A percentile compares a stretch with the other conserved stretches of the same genome.
These are phyloP conservation scores for Bujurquina vittata DNA, from an alignment of 2,113 vertebrate genomes.

Conservation along the genomic window DNA sequence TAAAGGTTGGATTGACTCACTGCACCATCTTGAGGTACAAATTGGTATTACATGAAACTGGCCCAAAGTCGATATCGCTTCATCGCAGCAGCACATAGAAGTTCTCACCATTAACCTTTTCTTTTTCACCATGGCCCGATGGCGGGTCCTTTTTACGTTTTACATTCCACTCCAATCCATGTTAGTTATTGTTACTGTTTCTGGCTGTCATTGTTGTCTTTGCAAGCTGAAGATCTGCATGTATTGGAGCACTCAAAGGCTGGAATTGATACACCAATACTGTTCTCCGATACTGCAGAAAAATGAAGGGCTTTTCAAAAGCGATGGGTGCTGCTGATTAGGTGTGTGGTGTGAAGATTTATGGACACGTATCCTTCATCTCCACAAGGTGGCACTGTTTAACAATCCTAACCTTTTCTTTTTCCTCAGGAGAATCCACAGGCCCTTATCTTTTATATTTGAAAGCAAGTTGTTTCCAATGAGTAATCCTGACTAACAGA, in stretches of 20 bases:
- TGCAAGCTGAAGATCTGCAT: neutral
- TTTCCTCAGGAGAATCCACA: neutral
- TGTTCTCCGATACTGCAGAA: neutral
- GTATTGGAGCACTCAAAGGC: neutral
- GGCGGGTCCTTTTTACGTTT: too few relatives aligned
- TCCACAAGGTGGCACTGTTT: conserved; percentile 20
- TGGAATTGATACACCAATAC: neutral
- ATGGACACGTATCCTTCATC: neutral
- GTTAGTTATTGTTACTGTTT: too few relatives aligned
- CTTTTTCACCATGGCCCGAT: too few relatives aligned
- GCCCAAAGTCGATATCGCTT: neutral
- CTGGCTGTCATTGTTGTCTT: too few relatives aligned
- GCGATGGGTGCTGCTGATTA: neutral
- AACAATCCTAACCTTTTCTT: neutral
- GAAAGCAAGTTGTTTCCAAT: neutral
- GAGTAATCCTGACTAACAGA: neutral
- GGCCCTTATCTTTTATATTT: neutral
- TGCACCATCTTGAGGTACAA: neutral
- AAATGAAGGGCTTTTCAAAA: neutral
- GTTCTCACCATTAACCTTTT: neutral
- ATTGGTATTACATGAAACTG: neutral
- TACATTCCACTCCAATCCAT: too few relatives aligned
- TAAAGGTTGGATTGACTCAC: neutral
- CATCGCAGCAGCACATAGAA: neutral
- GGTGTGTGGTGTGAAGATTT: neutral